Evolutionary conservation across 2,113 vertebrate genomes (phyloP).

Genomic region (Phrynosoma platyrhinos): DNA sequence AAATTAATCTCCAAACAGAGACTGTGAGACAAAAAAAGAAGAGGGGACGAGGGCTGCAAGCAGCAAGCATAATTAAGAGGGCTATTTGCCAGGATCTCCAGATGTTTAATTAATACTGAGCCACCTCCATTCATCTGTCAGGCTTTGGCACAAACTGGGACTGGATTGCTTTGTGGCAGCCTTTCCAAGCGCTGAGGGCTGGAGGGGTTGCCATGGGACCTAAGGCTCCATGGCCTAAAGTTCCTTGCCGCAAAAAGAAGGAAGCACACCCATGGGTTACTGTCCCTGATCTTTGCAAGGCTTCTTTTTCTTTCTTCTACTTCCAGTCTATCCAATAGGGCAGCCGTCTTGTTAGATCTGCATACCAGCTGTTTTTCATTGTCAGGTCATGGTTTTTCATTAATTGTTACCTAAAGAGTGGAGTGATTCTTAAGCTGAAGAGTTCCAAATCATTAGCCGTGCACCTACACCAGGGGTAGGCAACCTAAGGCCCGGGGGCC

Average conservation of each 20-base stretch:
- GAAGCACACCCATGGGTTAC: not conserved
- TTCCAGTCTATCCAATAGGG: not conserved
- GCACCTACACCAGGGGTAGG: no score
- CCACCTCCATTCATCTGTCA: constrained; percentile 41
- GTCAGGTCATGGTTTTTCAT: no score
- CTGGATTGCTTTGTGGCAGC: not conserved
- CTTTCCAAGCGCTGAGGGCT: fast-evolving
- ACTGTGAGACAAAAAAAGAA: not conserved
- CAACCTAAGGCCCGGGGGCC: no score
- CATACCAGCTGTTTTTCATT: not conserved
- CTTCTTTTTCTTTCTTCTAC: not conserved
- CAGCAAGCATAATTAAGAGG: constrained; percentile 49
- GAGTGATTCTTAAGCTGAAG: no score
- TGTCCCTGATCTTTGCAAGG: no score
- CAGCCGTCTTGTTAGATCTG: not conserved
- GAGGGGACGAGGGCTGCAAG: not conserved
- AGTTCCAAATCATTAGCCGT: no score
- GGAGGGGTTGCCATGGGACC: not conserved
- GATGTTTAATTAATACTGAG: constrained; percentile 67
- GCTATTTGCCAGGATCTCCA: constrained; percentile 53
- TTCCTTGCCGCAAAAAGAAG: not conserved
- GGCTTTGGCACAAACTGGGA: constrained; percentile 12
- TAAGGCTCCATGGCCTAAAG: no score
- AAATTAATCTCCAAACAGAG: constrained; percentile 13
- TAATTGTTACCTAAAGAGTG: not conserved